phyloP scores from a whole-genome alignment of 2,888 invertebrate species.

The Dendrolimus houi region DNA sequence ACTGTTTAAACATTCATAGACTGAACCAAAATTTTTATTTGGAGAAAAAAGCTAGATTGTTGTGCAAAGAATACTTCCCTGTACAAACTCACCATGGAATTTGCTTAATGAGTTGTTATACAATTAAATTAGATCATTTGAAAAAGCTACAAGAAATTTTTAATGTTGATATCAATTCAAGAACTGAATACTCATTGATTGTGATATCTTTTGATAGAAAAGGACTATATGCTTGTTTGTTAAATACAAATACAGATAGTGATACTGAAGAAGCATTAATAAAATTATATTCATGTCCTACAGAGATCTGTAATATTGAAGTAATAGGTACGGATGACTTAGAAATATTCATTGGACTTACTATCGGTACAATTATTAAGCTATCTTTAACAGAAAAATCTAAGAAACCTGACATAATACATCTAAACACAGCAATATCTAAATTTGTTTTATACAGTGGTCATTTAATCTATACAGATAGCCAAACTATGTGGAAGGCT shows the following conservation, averaged over 20 bases:
- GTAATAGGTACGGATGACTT: conserved; percentile 17
- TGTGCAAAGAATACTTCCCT: conserved; percentile 12
- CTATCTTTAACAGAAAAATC: conserved; percentile 22
- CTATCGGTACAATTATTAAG: conserved; percentile 44
- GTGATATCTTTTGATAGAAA: conserved; percentile 37
- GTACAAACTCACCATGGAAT: conserved; percentile 17
- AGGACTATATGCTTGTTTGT: conserved; percentile 34
- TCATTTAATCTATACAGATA: conserved; percentile 47
- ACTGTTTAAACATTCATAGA: conserved; percentile 33
- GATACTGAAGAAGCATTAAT: conserved; percentile 22
- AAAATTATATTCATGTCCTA: conserved; percentile 43
- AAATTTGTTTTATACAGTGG: conserved; percentile 32
- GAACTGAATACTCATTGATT: conserved; percentile 19
- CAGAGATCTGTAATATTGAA: conserved; percentile 41
- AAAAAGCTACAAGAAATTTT: conserved; percentile 21
- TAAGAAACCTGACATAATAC: conserved; percentile 24
- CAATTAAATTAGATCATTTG: conserved; percentile 15
- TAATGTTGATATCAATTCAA: conserved; percentile 11
- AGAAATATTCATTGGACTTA: conserved; percentile 35
- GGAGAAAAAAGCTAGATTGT: conserved; percentile 18
- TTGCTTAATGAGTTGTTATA: conserved; percentile 19
- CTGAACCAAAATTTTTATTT: conserved; percentile 33
- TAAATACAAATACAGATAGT: conserved; percentile 19
- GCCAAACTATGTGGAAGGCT: conserved; percentile 46
- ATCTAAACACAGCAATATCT: conserved; percentile 46